A percentile compares a stretch with the other conserved stretches of the same genome.
Evolutionary conservation across 2,113 vertebrate genomes (phyloP).

Genomic region (Leptobrachium ailaonicum): DNA sequence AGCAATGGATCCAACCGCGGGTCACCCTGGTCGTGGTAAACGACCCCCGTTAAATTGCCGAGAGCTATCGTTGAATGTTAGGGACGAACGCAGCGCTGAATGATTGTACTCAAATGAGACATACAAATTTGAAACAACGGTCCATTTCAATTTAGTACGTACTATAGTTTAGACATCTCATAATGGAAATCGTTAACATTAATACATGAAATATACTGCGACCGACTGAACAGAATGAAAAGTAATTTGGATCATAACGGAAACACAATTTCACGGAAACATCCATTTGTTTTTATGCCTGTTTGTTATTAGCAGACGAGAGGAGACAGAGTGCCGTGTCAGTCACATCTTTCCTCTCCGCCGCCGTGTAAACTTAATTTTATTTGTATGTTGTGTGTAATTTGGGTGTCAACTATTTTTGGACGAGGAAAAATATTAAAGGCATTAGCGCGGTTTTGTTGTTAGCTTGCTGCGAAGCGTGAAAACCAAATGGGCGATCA

Average conservation of each 20-base stretch:
- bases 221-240: conserved; percentile 35
- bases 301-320: conserved; percentile 17
- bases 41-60: not conserved
- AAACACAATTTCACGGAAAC: conserved; percentile 38
- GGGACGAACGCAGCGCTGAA: not conserved
- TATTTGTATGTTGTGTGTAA: conserved; percentile 26
- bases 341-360: conserved; percentile 5
- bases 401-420: conserved; percentile 7
- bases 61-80: not conserved
- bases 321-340: conserved; percentile 12
- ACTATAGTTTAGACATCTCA: conserved; percentile 23
- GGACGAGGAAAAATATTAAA: conserved; percentile 12
- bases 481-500: conserved; percentile 21
- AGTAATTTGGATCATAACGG: conserved; percentile 33
- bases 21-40: too few species aligned
- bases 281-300: conserved; percentile 25
- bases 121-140: conserved; percentile 16
- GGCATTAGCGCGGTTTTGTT: conserved; percentile 24
- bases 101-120: not conserved
- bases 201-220: conserved; percentile 15
- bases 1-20: too few species aligned
- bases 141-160: conserved; percentile 18
- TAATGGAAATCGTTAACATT: not conserved
- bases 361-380: conserved; percentile 18
- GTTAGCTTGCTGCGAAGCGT: conserved; percentile 17